Evolutionary conservation across 1,140 invertebrate species (phyloP), one percentile per base, ranked within the genome.

Genomic region (Branchinecta lynchi): DNA sequence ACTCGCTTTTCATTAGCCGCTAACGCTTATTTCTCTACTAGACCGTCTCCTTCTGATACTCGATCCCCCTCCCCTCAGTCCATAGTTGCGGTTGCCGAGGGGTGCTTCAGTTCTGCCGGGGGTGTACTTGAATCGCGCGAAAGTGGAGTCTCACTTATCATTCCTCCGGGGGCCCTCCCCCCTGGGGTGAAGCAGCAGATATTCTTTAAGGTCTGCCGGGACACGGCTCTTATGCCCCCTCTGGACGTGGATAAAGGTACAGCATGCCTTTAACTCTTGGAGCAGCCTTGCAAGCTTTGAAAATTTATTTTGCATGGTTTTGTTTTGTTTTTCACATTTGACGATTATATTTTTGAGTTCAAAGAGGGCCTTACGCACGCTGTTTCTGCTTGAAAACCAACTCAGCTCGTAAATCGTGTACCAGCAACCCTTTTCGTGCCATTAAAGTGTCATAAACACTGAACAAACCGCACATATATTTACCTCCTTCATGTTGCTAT

Each of bases 81-180:
- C 76, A 79, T 83, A 74, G 76, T 81, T 68, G 80, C 80, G 44
- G 77, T 77, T 71, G 82, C 87, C 51, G 84, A 85, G 75, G 89
- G 87, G 67, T 80, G 87, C 73, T 88, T 91, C 75, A 86, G 86
- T 79, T 84, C 83, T 73, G 85, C 86, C 74, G 93, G 93, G 67
- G 92, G 90, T 65, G 83, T 86, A 43, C 79, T 96, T 70, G 85
- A 88, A 72, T 92, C 89, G 75, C 84, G 88, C 72, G 86, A 90
- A 79, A 93, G 92, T 82, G 92, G 92, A 73, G 93, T 96, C 45
- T 89, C 87, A 68, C 80, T 96, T 70, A 84, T 89, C 74, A 90
- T 96, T 75, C 93, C 93, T 60, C 84, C 87, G 69, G 89, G 89
- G 70, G 93, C 93, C 44, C 86, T 96, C 72, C 84, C 86, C 66